Evolutionary conservation across 30 jellyfish, hydroid and myxozoan species (phyloP), one percentile per base, ranked within the genome.

Genomic region (Pelagia noctiluca): DNA sequence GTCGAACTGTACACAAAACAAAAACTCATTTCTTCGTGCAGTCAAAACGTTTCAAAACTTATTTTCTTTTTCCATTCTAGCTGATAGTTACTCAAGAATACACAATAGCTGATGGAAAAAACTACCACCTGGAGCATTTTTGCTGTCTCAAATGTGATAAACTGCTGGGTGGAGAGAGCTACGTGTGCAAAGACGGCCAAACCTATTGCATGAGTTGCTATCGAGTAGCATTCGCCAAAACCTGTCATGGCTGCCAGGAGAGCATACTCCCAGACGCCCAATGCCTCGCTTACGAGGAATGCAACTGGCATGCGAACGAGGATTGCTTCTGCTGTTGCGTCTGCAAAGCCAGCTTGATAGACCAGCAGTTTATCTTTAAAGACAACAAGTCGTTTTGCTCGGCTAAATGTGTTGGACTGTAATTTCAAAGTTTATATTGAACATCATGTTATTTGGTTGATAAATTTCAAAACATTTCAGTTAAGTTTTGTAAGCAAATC

Each of bases 71-170:
- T 37, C 10, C 2, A 16, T 76, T 84, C n/a, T 71, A 90, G 97
- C 87, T 90, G 69, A 90, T 90, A 54, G 84, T 90, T 77, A 76
- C 86, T 42, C 87, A 90, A 36, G 66, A 81, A 47, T 90, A 84
- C 70, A 89, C 97, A 8, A 86, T 84, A 13, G 94, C 97, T 1
- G 97, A 90, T 35, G 90, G 84, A 35, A 52, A 29, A 57, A 83
- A 57, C 60, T 90, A 93, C 90, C 97, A 90, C 67, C 71, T 70
- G 35, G 78, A 71, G 42, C 97, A 90, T 50, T 83, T 90, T 88
- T 84, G 94, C 60, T 90, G 97, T 50, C 85, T 49, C 76, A 86
- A 78, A 85, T 90, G 97, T 63, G 93, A 90, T 76, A 72, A 48
- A 30, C 88, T 76, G 35, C 70, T 90, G 29, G 97, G 93, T 0